Evolutionary conservation across 2,888 invertebrate genomes (phyloP), one percentile per base, ranked within the genome.

Genomic region (Chymomyza amoena): DNA sequence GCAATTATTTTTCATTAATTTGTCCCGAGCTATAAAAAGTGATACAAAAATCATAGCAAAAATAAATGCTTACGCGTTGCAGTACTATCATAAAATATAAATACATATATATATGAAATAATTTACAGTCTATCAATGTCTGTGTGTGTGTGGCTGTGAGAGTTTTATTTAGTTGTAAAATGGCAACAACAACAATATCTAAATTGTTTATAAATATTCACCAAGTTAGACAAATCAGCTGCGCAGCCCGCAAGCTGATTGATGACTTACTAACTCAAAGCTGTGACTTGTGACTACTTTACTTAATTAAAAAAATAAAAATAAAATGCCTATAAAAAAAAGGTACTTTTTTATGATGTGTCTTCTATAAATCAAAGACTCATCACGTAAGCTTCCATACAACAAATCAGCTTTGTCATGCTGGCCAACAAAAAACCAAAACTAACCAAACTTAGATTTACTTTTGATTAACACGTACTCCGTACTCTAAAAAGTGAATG

Each of bases 1-100:
- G 84, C 87, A 84, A 87, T 84, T 84, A 84, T 87, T 57, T 71
- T 81, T 76, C 84, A 83, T 86, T 85, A 81, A 82, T 85, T 84
- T 84, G 75, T 67, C 5, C 63, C 64, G 65, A 60, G 75, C 76
- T 52, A 76, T 82, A 84, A 87, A 77, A 76, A 81, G 75, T 82
- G 78, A 81, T 81, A 81, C 80, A 76, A 77, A 84, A 82, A 82
- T 71, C 75, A 80, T 78, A 77, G 80, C 81, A 72, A 74, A 81
- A 76, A 79, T 77, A 79, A 84, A 76, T 87, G 82, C 70, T 86
- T 83, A 86, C 87, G 87, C 83, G 87, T 71, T n/a, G 52, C 52
- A 45, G 13, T 45, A 13, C 39, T 32, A 32, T 32, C 32, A 32
- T 32, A 32, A 32, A 32, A 9, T 32, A 32, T 32, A 13, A 45